A percentile compares a stretch with the other conserved stretches of the same genome.
These are phyloP conservation scores for Chrysochloris asiatica DNA, from an alignment of 2,113 vertebrate genomes.

Conservation along the genomic window DNA sequence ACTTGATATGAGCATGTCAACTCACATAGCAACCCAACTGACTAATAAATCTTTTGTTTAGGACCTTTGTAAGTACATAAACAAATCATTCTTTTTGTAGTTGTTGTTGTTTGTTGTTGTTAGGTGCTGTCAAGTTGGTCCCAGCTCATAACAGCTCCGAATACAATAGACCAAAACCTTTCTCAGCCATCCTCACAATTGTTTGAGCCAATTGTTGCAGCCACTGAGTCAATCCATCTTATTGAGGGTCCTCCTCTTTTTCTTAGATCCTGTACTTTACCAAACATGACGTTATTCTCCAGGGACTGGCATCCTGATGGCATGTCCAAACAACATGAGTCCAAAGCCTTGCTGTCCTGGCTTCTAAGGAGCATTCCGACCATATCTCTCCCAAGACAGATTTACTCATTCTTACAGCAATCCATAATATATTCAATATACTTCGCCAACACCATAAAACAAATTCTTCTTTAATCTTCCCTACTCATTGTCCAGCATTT, in stretches of 20 bases:
- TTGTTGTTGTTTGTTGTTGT: not conserved
- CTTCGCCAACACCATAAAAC: not conserved
- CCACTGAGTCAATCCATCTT: not conserved
- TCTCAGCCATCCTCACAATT: not conserved
- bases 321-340: not conserved
- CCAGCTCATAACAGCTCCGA: not conserved
- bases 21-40: not conserved
- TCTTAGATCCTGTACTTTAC: not conserved
- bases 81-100: not conserved
- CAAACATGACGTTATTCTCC: not conserved
- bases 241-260: not conserved
- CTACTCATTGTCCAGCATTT: not conserved
- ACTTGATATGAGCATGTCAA: not conserved
- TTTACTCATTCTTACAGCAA: not conserved
- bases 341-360: not conserved
- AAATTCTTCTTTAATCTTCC: not conserved
- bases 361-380: not conserved
- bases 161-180: not conserved
- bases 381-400: not conserved
- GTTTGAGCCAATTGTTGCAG: not conserved
- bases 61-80: not conserved
- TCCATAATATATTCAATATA: not conserved
- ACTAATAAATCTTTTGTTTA: not conserved
- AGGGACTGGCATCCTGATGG: not conserved
- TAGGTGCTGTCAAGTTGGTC: not conserved